A percentile compares a stretch with the other conserved stretches of the same genome.
These are phyloP conservation scores for Brachionus koreanus DNA, from an alignment of 1,140 invertebrate genomes.

Conservation along the genomic window DNA sequence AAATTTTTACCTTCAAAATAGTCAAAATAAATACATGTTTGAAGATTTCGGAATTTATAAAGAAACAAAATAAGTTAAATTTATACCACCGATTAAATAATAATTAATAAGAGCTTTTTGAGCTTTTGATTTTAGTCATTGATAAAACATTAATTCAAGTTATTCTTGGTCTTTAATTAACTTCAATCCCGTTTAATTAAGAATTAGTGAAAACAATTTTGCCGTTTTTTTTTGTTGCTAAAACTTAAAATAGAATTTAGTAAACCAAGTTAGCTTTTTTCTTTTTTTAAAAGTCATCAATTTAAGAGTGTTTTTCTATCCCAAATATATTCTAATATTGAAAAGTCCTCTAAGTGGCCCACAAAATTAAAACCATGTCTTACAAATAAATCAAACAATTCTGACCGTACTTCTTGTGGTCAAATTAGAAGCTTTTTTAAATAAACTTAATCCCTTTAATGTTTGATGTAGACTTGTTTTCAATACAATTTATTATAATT, in stretches of 20 bases:
- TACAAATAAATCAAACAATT: too few relatives aligned
- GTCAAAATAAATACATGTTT: constrained; percentile 22
- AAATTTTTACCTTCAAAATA: not conserved
- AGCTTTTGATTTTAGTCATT: not conserved
- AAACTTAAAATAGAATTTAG: not conserved
- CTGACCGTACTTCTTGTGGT: too few relatives aligned
- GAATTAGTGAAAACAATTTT: constrained; percentile 12
- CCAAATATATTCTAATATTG: not conserved
- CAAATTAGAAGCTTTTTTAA: too few relatives aligned
- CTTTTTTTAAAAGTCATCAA: not conserved
- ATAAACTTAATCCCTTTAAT: too few relatives aligned
- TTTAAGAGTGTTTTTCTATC: not conserved
- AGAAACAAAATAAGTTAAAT: not conserved
- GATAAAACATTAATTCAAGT: not conserved
- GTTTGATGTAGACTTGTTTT: too few relatives aligned
- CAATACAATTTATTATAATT: too few relatives aligned
- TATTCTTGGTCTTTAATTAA: not conserved
- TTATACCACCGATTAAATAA: not conserved
- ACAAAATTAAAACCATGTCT: too few relatives aligned
- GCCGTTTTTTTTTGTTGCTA: not conserved
- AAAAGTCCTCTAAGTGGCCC: not conserved
- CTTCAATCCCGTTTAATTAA: not conserved
- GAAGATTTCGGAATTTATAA: not conserved
- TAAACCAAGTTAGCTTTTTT: not conserved
- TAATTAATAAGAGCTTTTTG: not conserved